Conservation (phyloP, 2,888 invertebrate genomes). For the Phragmatobia fuliginosa region DNA sequence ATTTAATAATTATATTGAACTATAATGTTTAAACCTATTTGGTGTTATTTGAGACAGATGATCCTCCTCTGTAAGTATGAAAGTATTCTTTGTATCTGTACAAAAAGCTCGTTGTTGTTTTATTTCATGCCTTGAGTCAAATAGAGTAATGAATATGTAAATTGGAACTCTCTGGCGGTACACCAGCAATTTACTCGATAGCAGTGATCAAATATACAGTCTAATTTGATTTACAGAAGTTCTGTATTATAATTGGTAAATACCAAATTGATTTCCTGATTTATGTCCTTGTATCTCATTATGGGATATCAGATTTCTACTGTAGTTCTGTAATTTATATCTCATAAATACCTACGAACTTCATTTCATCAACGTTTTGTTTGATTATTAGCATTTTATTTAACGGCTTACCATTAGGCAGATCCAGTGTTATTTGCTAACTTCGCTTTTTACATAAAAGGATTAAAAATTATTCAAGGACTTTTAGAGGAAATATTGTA, state of each 20-base stretch:
- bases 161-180: conserved; percentile 51
- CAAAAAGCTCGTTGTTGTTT: conserved; percentile 46
- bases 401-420: background rate
- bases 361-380: background rate
- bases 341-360: background rate
- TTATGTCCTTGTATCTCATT: conserved; percentile 27
- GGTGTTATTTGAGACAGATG: background rate
- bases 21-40: no score
- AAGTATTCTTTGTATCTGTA: conserved; percentile 27
- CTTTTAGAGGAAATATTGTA: background rate
- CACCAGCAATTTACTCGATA: conserved; percentile 43
- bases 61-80: conserved; percentile 32
- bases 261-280: conserved; percentile 38
- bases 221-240: conserved; percentile 47
- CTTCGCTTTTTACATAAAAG: background rate
- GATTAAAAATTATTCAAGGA: background rate
- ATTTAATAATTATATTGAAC: no score
- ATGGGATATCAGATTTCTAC: background rate
- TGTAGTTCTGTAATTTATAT: background rate
- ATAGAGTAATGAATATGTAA: conserved; percentile 60
- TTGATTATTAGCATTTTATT: background rate
- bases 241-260: conserved; percentile 37
- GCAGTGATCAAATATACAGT: conserved; percentile 43
- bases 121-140: conserved; percentile 52
- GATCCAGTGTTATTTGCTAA: background rate